Conservation (phyloP, 2,113 vertebrate genomes). For the Passer montanus region DNA sequence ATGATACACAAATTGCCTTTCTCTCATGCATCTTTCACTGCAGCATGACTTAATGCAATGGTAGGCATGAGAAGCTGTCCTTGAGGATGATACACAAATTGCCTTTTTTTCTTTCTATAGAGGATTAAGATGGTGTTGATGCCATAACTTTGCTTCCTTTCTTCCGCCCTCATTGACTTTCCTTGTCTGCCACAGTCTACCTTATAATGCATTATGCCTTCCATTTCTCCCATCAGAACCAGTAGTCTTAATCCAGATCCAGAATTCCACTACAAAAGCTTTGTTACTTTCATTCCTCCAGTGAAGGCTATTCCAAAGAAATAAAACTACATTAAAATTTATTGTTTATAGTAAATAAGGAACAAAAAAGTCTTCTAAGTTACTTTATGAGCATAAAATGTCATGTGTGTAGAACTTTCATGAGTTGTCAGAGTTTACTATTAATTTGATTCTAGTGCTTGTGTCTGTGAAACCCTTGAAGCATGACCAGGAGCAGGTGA, state of each 20-base stretch:
- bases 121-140: slow-evolving; percentile 2
- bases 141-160: neutral
- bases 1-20: neutral
- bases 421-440: neutral
- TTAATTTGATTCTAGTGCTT: neutral
- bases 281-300: neutral
- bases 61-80: neutral
- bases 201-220: neutral
- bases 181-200: neutral
- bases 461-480: neutral
- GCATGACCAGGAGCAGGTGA: neutral
- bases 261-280: neutral
- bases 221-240: neutral
- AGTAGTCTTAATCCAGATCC: neutral
- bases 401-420: neutral
- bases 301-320: neutral
- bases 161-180: neutral
- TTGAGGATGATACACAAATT: neutral
- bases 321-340: neutral
- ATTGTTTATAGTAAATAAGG: neutral
- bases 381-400: neutral
- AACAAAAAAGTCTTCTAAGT: neutral
- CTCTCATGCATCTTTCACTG: neutral
- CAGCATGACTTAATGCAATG: neutral
- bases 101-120: neutral